These are phyloP conservation scores for Pseudorhombus dupliciocellatus DNA, from an alignment of 2,113 vertebrate genomes.

Conservation along the genomic window DNA sequence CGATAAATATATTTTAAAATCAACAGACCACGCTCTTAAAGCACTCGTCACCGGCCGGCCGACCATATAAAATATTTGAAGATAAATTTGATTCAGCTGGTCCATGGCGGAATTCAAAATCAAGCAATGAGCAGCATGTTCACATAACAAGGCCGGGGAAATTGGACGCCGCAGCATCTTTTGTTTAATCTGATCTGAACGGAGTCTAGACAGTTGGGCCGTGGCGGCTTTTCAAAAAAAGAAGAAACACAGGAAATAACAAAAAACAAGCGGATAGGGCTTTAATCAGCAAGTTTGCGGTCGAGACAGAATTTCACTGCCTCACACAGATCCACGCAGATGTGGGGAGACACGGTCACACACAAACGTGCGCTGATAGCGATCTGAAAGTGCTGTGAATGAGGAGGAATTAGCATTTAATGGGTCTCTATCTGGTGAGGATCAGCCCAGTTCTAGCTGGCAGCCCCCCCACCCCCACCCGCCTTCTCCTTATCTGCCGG, in stretches of 20 bases:
- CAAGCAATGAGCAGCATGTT: conserved; percentile 27
- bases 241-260: conserved; percentile 62
- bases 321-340: conserved; percentile 34
- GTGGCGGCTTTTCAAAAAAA: conserved; percentile 49
- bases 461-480: conserved; percentile 17
- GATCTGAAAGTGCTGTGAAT: conserved; percentile 74
- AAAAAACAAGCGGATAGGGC: conserved; percentile 61
- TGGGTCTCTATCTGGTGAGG: conserved; percentile 70
- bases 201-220: conserved; percentile 17
- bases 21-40: no score
- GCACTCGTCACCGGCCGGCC: no score
- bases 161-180: conserved; percentile 31
- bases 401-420: conserved; percentile 78
- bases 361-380: conserved; percentile 48
- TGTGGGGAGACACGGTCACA: conserved; percentile 29
- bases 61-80: background rate
- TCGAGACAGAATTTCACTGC: conserved; percentile 23
- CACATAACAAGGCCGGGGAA: conserved; percentile 9
- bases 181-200: conserved; percentile 49
- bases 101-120: conserved; percentile 11
- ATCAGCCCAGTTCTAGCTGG: conserved; percentile 58
- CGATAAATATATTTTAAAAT: background rate
- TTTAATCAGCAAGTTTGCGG: conserved; percentile 72
- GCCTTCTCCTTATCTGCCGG: conserved; percentile 40
- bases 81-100: background rate